phyloP scores from a whole-genome alignment of 2,888 invertebrate genomes.

The Willowsia nigromaculata region DNA sequence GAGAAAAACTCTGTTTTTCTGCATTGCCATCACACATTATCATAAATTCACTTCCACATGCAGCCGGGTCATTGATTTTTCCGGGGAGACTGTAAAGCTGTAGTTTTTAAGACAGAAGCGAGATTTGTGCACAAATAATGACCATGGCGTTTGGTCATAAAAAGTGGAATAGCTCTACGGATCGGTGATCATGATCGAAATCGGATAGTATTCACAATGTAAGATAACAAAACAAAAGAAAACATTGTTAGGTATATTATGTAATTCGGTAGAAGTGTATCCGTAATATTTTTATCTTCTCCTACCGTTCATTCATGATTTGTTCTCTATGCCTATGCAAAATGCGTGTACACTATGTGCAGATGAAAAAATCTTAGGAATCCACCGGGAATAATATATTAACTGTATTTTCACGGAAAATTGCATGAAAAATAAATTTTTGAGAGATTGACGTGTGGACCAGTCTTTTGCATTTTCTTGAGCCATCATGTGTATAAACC shows the following conservation, averaged over 20 bases:
- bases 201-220: background rate
- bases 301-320: background rate
- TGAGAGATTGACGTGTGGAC: constrained; percentile 27
- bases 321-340: background rate
- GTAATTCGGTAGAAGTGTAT: constrained; percentile 1
- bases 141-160: constrained; percentile 19
- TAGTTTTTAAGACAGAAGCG: constrained; percentile 10
- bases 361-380: constrained; percentile 30
- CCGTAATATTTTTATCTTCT: background rate
- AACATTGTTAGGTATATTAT: constrained; percentile 19
- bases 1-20: background rate
- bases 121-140: constrained; percentile 31
- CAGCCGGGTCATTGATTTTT: constrained; percentile 60
- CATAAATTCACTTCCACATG: background rate
- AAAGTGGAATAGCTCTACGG: constrained; percentile 1
- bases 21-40: no score
- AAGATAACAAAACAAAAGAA: background rate
- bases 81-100: no score
- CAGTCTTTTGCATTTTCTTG: constrained; percentile 19
- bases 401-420: constrained; percentile 45
- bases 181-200: constrained; percentile 23
- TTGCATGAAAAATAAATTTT: constrained; percentile 34
- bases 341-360: constrained; percentile 13
- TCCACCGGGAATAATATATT: constrained; percentile 29
- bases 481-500: background rate